A percentile compares a stretch with the other conserved stretches of the same genome.
These are phyloP conservation scores for Cephonodes hylas DNA, from an alignment of 2,888 invertebrate species.

Conservation along the genomic window DNA sequence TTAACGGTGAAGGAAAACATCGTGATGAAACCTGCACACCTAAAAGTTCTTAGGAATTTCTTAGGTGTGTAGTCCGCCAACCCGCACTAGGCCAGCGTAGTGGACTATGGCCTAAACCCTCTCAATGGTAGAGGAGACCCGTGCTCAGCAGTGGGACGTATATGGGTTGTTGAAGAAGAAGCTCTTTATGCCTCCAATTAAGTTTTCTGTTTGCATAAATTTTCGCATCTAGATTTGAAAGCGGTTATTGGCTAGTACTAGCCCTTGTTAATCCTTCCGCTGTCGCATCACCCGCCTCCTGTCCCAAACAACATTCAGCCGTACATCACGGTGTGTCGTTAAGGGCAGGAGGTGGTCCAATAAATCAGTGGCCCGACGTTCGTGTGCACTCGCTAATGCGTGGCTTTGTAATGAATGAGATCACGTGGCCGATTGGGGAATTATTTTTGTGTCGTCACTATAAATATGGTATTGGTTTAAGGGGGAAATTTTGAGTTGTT, in stretches of 20 bases:
- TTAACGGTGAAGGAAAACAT: no score
- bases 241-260: not conserved
- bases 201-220: no score
- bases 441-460: constrained; percentile 47
- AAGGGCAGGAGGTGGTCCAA: constrained; percentile 79
- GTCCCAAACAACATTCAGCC: constrained; percentile 38
- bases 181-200: no score
- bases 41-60: no score
- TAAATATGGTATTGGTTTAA: constrained; percentile 11
- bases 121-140: no score
- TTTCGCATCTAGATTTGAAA: not conserved
- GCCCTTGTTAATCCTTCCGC: no score
- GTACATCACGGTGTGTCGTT: constrained; percentile 78
- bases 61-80: no score
- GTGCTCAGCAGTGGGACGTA: no score
- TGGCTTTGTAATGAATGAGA: constrained; percentile 72
- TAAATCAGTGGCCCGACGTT: constrained; percentile 71
- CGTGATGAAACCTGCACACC: no score
- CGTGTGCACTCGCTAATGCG: constrained; percentile 68
- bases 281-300: constrained; percentile 19
- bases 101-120: no score
- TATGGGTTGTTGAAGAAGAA: no score
- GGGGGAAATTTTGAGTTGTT: not conserved
- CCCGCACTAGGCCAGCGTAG: no score
- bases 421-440: constrained; percentile 52